Evolutionary conservation across 2,113 vertebrate species (phyloP).

Genomic region (Pipa parva): DNA sequence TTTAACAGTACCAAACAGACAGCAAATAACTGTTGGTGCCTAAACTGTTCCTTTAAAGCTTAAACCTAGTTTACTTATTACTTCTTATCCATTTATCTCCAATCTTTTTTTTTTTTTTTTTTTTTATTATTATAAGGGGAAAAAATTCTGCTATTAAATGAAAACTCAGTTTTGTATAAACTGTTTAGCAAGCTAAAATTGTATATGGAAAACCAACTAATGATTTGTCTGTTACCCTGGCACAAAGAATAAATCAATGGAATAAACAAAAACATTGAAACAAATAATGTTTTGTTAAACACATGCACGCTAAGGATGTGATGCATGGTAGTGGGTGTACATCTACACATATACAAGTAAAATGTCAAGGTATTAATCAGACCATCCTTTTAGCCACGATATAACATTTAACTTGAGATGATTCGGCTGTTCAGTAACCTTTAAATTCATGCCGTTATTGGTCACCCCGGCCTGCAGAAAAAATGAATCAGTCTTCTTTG

Average conservation of each 20-base stretch:
- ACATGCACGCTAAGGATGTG: background rate
- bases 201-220: background rate
- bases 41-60: too few species aligned
- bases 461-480: slow-evolving; percentile 2
- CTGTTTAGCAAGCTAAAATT: background rate
- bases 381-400: slow-evolving; percentile 25
- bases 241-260: background rate
- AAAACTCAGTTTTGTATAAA: background rate
- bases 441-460: slow-evolving; percentile 26
- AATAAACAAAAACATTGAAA: background rate
- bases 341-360: slow-evolving; percentile 25
- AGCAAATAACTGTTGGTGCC: too few species aligned
- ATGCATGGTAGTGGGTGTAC: slow-evolving; percentile 23
- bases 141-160: too few species aligned
- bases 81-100: too few species aligned
- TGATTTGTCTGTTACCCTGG: background rate
- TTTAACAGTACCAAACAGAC: too few species aligned
- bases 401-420: slow-evolving; percentile 28
- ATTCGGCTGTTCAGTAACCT: slow-evolving; percentile 28
- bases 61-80: too few species aligned
- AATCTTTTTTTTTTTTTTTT: too few species aligned
- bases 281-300: slow-evolving; percentile 2
- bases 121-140: too few species aligned
- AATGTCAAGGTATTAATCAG: slow-evolving; percentile 39
- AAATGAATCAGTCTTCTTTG: slow-evolving; percentile 1